Evolutionary conservation across 2,888 invertebrate species (phyloP), one percentile per base, ranked within the genome.

Genomic region (Dicyrtoma fusca): DNA sequence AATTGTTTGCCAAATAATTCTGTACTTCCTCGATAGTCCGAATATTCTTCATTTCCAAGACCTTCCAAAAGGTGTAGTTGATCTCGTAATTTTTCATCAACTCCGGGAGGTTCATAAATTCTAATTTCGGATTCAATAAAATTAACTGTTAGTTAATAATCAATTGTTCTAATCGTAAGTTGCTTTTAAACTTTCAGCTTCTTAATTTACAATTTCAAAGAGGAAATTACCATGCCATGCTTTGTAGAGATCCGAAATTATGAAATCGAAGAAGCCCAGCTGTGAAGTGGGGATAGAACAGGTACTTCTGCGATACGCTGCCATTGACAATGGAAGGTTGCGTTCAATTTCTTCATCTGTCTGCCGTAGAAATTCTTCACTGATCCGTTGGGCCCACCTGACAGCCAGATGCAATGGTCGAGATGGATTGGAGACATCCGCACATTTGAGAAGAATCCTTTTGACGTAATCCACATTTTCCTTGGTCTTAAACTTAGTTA

Each of bases 211-310:
- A n/a, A 51, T 19, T 19, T 51, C 17, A 51, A 51, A 47, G 5
- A 3, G 17, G 17, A 47, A 51, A 51, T 75, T 68, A 79, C 79
- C 92, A 83, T 96, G 92, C 96, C 97, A 98, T 34, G 95, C 94
- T 82, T 96, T 95, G 87, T 97, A 94, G 94, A 98, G 96, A 82
- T 96, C 95, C 81, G 93, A 92, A 81, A 97, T 95, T 83, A 98
- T 98, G 85, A 92, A 96, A 84, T 98, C 97, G 77, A 96, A 92
- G 85, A 98, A 98, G 72, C 96, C 95, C 81, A 95, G 94, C 86
- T 98, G 98, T 74, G 97, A 95, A 85, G 96, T 93, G 69, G 98
- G 97, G 83, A 99, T 94, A 82, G 96, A 97, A 85, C 97, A 97
- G 1, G 93, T 91, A 74, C 89, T 88, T 79, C 97, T 89, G 85